Percentiles rank a stretch among this genome's conserved stretches.
Conservation (phyloP, 2,888 invertebrate species). For the Noctuana brunneofusca region DNA sequence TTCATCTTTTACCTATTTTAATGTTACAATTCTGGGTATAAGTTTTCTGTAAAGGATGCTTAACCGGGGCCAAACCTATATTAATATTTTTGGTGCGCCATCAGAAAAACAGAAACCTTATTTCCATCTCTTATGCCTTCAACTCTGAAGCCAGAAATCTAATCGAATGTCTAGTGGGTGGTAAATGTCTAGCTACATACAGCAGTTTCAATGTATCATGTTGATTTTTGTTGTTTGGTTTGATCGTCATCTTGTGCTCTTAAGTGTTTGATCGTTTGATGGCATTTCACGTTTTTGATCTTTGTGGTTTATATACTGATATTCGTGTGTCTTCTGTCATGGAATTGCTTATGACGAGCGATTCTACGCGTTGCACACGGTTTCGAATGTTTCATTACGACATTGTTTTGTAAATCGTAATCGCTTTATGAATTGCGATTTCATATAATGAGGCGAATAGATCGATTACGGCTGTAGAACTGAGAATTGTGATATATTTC, state of each 20-base stretch:
- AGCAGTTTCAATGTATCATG: too few relatives aligned
- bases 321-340: constrained; percentile 34
- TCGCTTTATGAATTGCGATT: not conserved
- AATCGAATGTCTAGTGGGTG: too few relatives aligned
- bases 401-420: not conserved
- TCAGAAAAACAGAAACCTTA: too few relatives aligned
- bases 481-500: too few relatives aligned
- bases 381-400: constrained; percentile 2
- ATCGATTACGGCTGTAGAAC: too few relatives aligned
- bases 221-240: constrained; percentile 10
- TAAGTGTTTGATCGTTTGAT: constrained; percentile 41
- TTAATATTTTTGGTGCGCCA: too few relatives aligned
- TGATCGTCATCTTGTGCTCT: constrained; percentile 4
- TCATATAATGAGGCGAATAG: not conserved
- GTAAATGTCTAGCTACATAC: too few relatives aligned
- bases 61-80: too few relatives aligned
- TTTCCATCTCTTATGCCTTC: too few relatives aligned
- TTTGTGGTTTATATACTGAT: constrained; percentile 38
- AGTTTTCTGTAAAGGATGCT: too few relatives aligned
- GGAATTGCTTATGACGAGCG: constrained; percentile 10
- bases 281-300: constrained; percentile 68
- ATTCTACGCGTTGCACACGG: constrained; percentile 3
- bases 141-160: not conserved
- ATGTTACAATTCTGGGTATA: too few relatives aligned
- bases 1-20: too few relatives aligned